Evolutionary conservation across 2,888 invertebrate species (phyloP).

Genomic region (Monopis laevigella): DNA sequence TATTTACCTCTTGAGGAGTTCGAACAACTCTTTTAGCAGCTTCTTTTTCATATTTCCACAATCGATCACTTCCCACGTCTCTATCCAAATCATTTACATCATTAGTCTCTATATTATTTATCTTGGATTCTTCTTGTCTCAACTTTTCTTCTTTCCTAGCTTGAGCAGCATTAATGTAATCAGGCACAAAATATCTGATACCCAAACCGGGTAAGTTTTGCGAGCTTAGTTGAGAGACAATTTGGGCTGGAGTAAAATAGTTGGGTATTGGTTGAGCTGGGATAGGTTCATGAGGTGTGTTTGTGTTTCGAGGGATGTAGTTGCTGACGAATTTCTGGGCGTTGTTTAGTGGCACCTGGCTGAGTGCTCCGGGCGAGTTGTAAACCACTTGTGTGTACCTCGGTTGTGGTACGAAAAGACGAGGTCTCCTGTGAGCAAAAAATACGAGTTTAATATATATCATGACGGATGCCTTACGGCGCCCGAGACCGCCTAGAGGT

Average conservation of each 20-base stretch:
- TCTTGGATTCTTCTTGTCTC: slow-evolving; percentile 41
- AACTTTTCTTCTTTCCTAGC: slow-evolving; percentile 24
- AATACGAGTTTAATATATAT: too few relatives aligned
- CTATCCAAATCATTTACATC: slow-evolving; percentile 26
- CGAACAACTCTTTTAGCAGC: slow-evolving; percentile 34
- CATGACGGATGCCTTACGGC: too few relatives aligned
- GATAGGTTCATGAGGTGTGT: slow-evolving; percentile 20
- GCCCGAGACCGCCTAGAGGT: too few relatives aligned
- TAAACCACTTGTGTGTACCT: slow-evolving; percentile 47
- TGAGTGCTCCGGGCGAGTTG: slow-evolving; percentile 25
- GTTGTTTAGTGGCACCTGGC: slow-evolving; percentile 34
- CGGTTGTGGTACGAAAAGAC: slow-evolving; percentile 46
- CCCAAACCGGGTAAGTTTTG: slow-evolving; percentile 51
- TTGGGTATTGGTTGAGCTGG: slow-evolving; percentile 27
- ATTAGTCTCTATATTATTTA: slow-evolving; percentile 43
- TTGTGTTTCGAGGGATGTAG: slow-evolving; percentile 33
- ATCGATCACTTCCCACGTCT: slow-evolving; percentile 33
- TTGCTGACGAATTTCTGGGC: slow-evolving; percentile 53
- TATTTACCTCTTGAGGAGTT: slow-evolving; percentile 38
- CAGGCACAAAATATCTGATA: slow-evolving; percentile 47
- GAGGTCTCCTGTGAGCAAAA: slow-evolving; percentile 42
- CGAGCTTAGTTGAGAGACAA: slow-evolving; percentile 32
- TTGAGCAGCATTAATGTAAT: slow-evolving; percentile 28
- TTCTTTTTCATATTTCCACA: slow-evolving; percentile 55
- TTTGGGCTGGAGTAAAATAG: slow-evolving; percentile 37